A percentile compares a stretch with the other conserved stretches of the same genome.
phyloP scores from a whole-genome alignment of 1,140 invertebrate genomes.

The Phenacoccus solenopsis region DNA sequence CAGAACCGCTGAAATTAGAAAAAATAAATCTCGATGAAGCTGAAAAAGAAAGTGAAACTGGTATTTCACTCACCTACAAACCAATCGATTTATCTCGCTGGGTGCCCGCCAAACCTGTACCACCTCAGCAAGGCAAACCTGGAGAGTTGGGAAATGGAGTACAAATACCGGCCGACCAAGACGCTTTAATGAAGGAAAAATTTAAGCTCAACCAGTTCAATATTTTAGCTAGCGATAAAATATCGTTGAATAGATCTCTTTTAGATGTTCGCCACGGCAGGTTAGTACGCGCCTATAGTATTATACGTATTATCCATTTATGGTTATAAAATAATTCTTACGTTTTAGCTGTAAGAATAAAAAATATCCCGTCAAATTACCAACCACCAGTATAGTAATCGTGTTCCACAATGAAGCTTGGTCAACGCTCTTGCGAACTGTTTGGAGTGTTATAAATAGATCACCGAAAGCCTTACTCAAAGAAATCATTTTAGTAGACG shows the following conservation, averaged over 20 bases:
- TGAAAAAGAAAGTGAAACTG: constrained; percentile 25
- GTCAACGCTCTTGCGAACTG: constrained; percentile 86
- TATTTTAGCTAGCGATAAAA: constrained; percentile 91
- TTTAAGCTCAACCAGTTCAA: constrained; percentile 99
- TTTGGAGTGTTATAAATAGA: constrained; percentile 93
- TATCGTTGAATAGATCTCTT: constrained; percentile 88
- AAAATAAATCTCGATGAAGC: not conserved
- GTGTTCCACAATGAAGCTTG: constrained; percentile 98
- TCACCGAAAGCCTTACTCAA: constrained; percentile 74
- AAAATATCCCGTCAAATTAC: constrained; percentile 58
- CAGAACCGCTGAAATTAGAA: constrained; percentile 18
- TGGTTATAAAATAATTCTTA: constrained; percentile 26
- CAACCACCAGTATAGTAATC: constrained; percentile 85
- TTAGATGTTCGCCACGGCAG: constrained; percentile 84
- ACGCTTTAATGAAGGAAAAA: constrained; percentile 81
- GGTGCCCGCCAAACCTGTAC: constrained; percentile 53
- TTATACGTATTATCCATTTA: not conserved
- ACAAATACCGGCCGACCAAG: constrained; percentile 65
- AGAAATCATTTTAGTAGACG: constrained; percentile 91
- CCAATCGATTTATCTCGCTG: constrained; percentile 49
- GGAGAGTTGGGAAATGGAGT: constrained; percentile 87
- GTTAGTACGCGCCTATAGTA: constrained; percentile 41
- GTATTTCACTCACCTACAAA: constrained; percentile 32
- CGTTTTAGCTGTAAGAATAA: constrained; percentile 71
- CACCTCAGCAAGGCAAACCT: constrained; percentile 50